A percentile compares a stretch with the other conserved stretches of the same genome.
These are phyloP conservation scores for Anthopleura xanthogrammica DNA, from an alignment of 92 coral and sea anemone genomes.

Conservation along the genomic window DNA sequence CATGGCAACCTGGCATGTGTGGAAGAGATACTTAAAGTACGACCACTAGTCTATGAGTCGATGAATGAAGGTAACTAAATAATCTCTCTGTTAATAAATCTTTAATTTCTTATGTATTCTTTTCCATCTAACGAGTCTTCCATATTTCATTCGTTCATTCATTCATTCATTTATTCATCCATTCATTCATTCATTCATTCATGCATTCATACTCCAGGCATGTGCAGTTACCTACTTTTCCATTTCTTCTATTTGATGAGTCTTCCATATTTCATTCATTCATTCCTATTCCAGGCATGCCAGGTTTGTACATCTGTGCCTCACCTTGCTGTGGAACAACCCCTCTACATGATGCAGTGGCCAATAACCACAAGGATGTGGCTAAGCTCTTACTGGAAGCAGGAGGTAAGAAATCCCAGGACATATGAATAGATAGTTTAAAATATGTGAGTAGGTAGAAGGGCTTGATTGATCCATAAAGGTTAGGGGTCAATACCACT, in stretches of 20 bases:
- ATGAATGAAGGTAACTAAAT: slow-evolving; percentile 28
- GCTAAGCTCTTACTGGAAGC: slow-evolving; percentile 64
- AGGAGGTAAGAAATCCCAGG: slow-evolving; percentile 66
- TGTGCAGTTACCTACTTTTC: no score
- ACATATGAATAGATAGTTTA: not conserved
- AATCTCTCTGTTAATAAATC: not conserved
- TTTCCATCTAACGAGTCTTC: no score
- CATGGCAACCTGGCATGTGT: slow-evolving; percentile 77
- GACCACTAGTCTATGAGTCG: slow-evolving; percentile 43
- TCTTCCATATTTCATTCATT: no score
- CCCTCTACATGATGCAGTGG: slow-evolving; percentile 89
- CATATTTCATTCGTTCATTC: no score
- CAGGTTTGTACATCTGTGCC: slow-evolving; percentile 63
- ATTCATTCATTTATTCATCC: not conserved
- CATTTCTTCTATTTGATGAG: no score
- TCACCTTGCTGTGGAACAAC: slow-evolving; percentile 87
- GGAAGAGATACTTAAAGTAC: slow-evolving; percentile 66
- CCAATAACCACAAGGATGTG: slow-evolving; percentile 72
- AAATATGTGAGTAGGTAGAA: no score
- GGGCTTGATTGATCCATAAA: no score
- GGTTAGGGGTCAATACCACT: no score
- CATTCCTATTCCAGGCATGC: slow-evolving; percentile 2
- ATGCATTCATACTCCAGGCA: no score
- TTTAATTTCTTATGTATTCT: not conserved
- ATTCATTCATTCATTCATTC: no score